A percentile compares a stretch with the other conserved stretches of the same genome.
Evolutionary conservation across 1,140 invertebrate species (phyloP).

Genomic region (Drosophila ficusphila): DNA sequence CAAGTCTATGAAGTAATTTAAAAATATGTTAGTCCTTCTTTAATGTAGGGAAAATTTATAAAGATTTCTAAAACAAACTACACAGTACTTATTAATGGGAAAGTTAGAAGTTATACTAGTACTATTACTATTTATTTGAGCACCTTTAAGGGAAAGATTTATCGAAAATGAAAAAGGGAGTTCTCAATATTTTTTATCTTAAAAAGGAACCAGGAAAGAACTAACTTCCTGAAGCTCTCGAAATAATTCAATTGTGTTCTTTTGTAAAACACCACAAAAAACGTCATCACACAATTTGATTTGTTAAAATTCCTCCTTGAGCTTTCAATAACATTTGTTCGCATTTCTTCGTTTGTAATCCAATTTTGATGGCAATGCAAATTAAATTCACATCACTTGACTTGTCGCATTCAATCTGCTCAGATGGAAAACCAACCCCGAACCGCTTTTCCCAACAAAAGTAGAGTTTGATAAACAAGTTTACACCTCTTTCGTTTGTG

Average conservation of each 20-base stretch:
- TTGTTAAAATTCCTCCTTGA: slow-evolving; percentile 28
- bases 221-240: not conserved
- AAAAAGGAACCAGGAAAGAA: slow-evolving; percentile 1
- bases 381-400: slow-evolving; percentile 79
- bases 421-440: slow-evolving; percentile 36
- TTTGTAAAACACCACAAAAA: slow-evolving; percentile 10
- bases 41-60: too few relatives aligned
- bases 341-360: slow-evolving; percentile 52
- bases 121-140: too few relatives aligned
- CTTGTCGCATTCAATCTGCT: slow-evolving; percentile 78
- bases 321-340: slow-evolving; percentile 36
- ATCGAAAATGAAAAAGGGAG: too few relatives aligned
- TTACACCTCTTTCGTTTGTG: slow-evolving; percentile 74
- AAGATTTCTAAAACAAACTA: too few relatives aligned
- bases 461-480: slow-evolving; percentile 73
- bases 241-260: slow-evolving; percentile 27
- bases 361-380: slow-evolving; percentile 70
- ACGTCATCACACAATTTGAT: slow-evolving; percentile 32
- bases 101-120: too few relatives aligned
- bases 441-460: slow-evolving; percentile 33
- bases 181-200: not conserved
- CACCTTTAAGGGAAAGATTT: too few relatives aligned
- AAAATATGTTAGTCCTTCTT: too few relatives aligned
- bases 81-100: too few relatives aligned
- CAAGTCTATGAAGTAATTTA: too few relatives aligned